A percentile compares a stretch with the other conserved stretches of the same genome.
Conservation (phyloP, 1,140 invertebrate genomes). For the Brachionus rotundiformis region DNA sequence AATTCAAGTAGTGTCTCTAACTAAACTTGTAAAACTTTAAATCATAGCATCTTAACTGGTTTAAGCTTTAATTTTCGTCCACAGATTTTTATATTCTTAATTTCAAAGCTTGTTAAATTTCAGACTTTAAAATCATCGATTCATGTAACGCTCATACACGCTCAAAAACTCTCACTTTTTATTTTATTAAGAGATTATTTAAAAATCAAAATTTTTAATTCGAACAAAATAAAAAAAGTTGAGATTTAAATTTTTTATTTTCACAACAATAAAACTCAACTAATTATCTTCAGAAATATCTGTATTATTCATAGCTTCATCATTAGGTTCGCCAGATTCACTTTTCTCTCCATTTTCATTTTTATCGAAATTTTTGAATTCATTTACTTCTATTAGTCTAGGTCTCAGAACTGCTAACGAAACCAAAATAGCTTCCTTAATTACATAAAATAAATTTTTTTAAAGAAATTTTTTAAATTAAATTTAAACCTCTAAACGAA, state of each 20-base stretch:
- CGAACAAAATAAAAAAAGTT: too few species aligned
- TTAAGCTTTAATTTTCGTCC: not conserved
- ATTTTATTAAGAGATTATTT: not conserved
- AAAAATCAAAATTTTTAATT: too few species aligned
- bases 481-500: slow-evolving; percentile 47
- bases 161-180: too few species aligned
- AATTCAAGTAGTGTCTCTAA: not conserved
- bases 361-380: not conserved
- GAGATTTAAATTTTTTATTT: too few species aligned
- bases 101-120: too few species aligned
- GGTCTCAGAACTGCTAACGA: not conserved
- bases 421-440: slow-evolving; percentile 22
- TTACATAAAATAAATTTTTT: not conserved
- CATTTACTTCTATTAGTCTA: not conserved
- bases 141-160: not conserved
- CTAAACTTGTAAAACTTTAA: not conserved
- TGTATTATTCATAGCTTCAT: not conserved
- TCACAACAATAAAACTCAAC: too few species aligned
- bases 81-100: too few species aligned
- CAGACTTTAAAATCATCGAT: not conserved
- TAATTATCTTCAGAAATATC: too few species aligned
- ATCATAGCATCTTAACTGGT: not conserved
- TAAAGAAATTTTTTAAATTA: not conserved
- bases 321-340: not conserved
- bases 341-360: not conserved